Evolutionary conservation across 2,888 invertebrate genomes (phyloP).

Genomic region (Lycia hirtaria): DNA sequence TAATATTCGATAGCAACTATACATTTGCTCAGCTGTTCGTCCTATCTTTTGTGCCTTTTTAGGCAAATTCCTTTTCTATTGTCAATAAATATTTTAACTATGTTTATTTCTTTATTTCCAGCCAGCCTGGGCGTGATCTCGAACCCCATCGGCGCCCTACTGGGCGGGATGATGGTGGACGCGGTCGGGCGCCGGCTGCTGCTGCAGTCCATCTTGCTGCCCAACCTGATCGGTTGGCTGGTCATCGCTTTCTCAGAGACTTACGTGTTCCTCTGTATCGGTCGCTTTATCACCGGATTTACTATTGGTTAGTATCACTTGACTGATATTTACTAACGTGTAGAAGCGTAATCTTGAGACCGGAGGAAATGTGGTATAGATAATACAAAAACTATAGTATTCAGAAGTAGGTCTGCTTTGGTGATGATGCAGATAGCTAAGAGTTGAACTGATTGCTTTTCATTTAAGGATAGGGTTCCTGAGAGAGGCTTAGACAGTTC

Average conservation of each 20-base stretch:
- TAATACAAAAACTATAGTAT: no score
- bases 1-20: no score
- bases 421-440: no score
- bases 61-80: no score
- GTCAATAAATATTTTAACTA: no score
- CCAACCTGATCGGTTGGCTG: slow-evolving; percentile 89
- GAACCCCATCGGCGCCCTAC: slow-evolving; percentile 88
- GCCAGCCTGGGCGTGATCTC: slow-evolving; percentile 90
- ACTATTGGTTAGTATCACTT: slow-evolving; percentile 87
- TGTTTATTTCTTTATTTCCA: slow-evolving; percentile 50
- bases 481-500: no score
- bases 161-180: slow-evolving; percentile 89
- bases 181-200: slow-evolving; percentile 87
- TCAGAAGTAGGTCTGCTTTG: no score
- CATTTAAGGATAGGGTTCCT: no score
- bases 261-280: slow-evolving; percentile 87
- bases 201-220: slow-evolving; percentile 88
- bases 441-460: no score
- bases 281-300: slow-evolving; percentile 89
- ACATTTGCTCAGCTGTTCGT: no score
- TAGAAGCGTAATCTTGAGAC: background rate
- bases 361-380: background rate
- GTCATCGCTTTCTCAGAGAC: slow-evolving; percentile 88
- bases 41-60: no score
- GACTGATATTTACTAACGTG: background rate